Evolutionary conservation across 2,113 vertebrate species (phyloP), one percentile per base, ranked within the genome.

Genomic region (Cyphomyrus plagiostoma): DNA sequence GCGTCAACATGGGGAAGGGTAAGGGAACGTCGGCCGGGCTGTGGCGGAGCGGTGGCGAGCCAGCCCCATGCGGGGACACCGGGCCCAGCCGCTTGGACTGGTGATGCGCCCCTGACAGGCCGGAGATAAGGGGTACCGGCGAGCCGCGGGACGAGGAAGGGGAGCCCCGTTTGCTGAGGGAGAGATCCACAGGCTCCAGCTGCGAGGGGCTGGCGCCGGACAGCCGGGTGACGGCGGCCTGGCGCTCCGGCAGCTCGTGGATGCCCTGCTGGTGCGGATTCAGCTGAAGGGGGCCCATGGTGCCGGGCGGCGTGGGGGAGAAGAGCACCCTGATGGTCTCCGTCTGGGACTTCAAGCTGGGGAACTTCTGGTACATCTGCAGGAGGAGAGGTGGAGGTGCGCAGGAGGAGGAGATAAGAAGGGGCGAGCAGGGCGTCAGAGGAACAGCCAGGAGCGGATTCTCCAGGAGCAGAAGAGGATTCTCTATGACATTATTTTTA

Each of bases 161-260:
- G 0, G 98, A 98, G 77, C 96, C 95, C 35, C 97, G 96, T 93
- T 98, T 99, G 95, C 97, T 98, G 92, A 98, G 93, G 0, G 98
- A 98, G 87, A 99, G 97, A 91, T 99, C 98, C 87, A 99, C 98
- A 0, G 98, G 98, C 93, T 99, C 98, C 93, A 97, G 90, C 95
- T 99, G 98, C 89, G 96, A 94, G 86, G 96, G 96, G 0, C 91
- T 92, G 93, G 8, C 95, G 94, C 88, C 95, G 93, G 93, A 94
- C 91, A 92, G 96, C 94, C 0, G 92, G 87, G 89, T 92, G 9
- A 92, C 70, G 48, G 46, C 90, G 1, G 50, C 50, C 62, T 17
- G 88, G 23, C 23, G 85, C 39, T 58, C 82, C 48, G 84, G 88
- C 58, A 50, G 86, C 8, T 86, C 91, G 30, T 7, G 52, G 87